Percentiles rank a stretch among this genome's conserved stretches.
Conservation (phyloP, 1,140 invertebrate genomes). For the Cyclina sinensis region DNA sequence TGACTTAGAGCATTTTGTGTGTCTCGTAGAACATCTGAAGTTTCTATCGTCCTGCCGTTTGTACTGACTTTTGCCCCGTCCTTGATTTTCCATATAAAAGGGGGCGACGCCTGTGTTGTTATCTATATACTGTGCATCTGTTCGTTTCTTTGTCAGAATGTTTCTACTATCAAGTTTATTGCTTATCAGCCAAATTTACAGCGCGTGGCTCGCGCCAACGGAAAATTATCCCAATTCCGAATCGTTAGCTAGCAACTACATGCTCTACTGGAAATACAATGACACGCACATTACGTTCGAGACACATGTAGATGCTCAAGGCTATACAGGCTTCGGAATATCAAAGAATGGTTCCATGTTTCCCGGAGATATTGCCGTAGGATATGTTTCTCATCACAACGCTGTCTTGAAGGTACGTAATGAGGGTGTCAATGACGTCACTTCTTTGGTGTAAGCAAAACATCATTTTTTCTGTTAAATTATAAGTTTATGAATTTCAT, state of each 20-base stretch:
- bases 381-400: not conserved
- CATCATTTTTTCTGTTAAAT: too few relatives aligned
- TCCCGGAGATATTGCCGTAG: not conserved
- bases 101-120: too few relatives aligned
- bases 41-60: too few relatives aligned
- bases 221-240: not conserved
- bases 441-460: too few relatives aligned
- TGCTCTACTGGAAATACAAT: conserved; percentile 23
- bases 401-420: not conserved
- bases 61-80: too few relatives aligned
- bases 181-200: not conserved
- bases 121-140: too few relatives aligned
- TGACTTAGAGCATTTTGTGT: too few relatives aligned
- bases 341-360: conserved; percentile 3
- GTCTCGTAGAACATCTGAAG: too few relatives aligned
- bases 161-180: not conserved
- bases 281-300: conserved; percentile 27
- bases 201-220: not conserved
- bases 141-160: too few relatives aligned
- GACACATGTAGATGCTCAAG: not conserved
- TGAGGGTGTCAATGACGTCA: too few relatives aligned
- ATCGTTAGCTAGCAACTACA: not conserved
- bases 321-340: not conserved
- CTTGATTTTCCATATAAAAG: too few relatives aligned
- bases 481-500: too few relatives aligned